Percentiles rank a stretch among this genome's conserved stretches.
Evolutionary conservation across 2,113 vertebrate species (phyloP).

Genomic region (Sminthopsis crassicaudata): DNA sequence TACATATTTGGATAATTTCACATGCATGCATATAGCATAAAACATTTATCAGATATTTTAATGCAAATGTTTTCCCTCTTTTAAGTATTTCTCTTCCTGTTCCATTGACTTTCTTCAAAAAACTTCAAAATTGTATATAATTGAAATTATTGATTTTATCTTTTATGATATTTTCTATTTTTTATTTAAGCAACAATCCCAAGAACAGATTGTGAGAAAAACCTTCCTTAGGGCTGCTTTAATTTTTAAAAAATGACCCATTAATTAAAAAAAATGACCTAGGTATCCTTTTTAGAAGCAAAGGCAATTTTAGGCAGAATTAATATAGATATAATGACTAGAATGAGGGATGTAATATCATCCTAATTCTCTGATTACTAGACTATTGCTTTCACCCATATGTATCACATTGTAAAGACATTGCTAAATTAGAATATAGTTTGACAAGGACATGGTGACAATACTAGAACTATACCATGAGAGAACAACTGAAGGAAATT

Average conservation of each 20-base stretch:
- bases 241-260: too few relatives aligned
- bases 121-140: not conserved
- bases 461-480: not conserved
- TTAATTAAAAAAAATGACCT: not conserved
- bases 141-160: not conserved
- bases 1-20: not conserved
- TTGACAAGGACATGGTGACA: not conserved
- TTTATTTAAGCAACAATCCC: not conserved
- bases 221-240: not conserved
- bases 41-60: not conserved
- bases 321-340: not conserved
- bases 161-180: not conserved
- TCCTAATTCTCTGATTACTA: too few relatives aligned
- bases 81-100: not conserved
- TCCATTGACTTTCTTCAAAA: not conserved
- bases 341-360: too few relatives aligned
- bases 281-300: not conserved
- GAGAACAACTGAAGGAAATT: not conserved
- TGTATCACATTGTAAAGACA: not conserved
- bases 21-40: not conserved
- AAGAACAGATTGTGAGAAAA: not conserved
- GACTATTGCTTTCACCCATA: not conserved
- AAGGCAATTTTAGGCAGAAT: not conserved
- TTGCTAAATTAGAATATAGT: not conserved
- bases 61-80: not conserved